Conservation (phyloP, 2,888 invertebrate genomes). For the Phania funesta region DNA sequence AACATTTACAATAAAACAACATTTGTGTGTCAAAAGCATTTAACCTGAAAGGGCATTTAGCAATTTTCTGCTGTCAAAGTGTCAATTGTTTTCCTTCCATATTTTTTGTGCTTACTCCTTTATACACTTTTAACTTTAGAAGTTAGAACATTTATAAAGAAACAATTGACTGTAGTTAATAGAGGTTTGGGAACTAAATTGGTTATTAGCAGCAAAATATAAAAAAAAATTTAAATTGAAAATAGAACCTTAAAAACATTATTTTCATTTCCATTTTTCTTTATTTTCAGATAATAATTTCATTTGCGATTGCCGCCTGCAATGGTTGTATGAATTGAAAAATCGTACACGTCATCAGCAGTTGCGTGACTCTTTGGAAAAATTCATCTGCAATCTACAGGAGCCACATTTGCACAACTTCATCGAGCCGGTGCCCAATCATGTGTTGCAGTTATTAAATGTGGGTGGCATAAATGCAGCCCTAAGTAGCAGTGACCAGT, state of each 20-base stretch:
- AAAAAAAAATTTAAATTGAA: neutral
- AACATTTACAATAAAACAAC: slow-evolving; percentile 30
- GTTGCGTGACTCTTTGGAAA: slow-evolving; percentile 85
- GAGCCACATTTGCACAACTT: slow-evolving; percentile 75
- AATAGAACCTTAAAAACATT: slow-evolving; percentile 9
- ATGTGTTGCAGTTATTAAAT: slow-evolving; percentile 74
- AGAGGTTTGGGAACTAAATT: slow-evolving; percentile 12
- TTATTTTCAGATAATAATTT: slow-evolving; percentile 89
- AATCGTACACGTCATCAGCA: slow-evolving; percentile 86
- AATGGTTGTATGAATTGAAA: slow-evolving; percentile 87
- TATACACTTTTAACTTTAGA: neutral
- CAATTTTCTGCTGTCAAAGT: slow-evolving; percentile 67
- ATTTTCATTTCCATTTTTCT: too few relatives aligned
- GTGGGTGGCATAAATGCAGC: slow-evolving; percentile 70
- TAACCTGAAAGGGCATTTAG: slow-evolving; percentile 63
- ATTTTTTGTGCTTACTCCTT: neutral
- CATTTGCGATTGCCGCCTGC: slow-evolving; percentile 90
- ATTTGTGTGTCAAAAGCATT: slow-evolving; percentile 62
- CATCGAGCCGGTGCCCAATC: slow-evolving; percentile 75
- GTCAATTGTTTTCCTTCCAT: slow-evolving; percentile 58
- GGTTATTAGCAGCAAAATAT: slow-evolving; percentile 16
- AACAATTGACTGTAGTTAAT: neutral
- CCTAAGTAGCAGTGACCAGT: slow-evolving; percentile 68
- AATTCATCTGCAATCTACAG: slow-evolving; percentile 86
- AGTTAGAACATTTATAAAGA: neutral